Base-by-base conservation (phyloP, 1,140 invertebrate genomes). In the Anastatus disparis region DNA sequence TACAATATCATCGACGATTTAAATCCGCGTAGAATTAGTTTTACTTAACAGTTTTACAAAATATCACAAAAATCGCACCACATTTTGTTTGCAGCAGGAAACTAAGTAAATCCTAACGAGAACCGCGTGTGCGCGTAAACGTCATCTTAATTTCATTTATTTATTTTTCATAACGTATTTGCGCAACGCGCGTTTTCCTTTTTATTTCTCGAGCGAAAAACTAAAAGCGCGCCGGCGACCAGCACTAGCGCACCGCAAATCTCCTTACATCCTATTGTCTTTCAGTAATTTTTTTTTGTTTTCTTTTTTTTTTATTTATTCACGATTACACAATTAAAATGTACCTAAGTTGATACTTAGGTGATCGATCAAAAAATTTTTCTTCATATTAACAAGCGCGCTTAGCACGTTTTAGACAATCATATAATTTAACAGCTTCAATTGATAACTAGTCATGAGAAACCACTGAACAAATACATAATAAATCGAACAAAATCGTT, bases 21-120 rank as follows among this genome's bases (percentile, higher is more conserved):
- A 27, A 55, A 64, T 48, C 20, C 24, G 17, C 61, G n/a, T 42
- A 58, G 15, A 70, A 40, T n/a, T 56, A 55, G 42, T 52, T 52
- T 59, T 58, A 71, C 55, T 71, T 59, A 61, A 71, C 44, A 59
- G 77, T 79, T 84, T 84, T 85, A 84, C 79, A 84, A 85, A 84
- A 84, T 85, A 85, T 85, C 84, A 85, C 84, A 85, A 85, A 81
- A 84, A 84, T 84, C 78, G 79, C 81, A 85, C 82, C 83, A 85
- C 82, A 80, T 82, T 83, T 84, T 80, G 76, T 81, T 82, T 76
- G 77, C 76, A 81, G 76, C 77, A 79, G 75, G 75, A 77, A 82
- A 77, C 71, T 71, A 81, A 78, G 61, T 74, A 24, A 69, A 63
- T 62, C 17, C 46, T 53, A 70, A 53, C 17, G 26, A 70, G 53